Evolutionary conservation across 2,888 invertebrate species (phyloP).

Genomic region (Leptinotarsa peninsularis): DNA sequence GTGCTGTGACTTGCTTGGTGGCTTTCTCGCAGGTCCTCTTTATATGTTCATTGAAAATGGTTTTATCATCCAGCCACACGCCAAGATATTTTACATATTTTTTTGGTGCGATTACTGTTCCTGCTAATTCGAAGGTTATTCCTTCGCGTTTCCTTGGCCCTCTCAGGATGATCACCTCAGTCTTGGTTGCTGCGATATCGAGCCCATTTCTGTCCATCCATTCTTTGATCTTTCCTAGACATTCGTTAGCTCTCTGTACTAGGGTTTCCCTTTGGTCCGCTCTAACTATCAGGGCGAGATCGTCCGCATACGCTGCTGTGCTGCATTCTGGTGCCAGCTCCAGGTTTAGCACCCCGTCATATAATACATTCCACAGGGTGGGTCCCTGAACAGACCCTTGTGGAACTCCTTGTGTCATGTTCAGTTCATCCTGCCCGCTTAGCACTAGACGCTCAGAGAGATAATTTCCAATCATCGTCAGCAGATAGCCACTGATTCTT

Average conservation of each 20-base stretch:
- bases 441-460: background rate
- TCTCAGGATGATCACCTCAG: conserved; percentile 20
- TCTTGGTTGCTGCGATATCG: conserved; percentile 11
- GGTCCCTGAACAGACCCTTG: conserved; percentile 22
- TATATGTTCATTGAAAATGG: conserved; percentile 21
- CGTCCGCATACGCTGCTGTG: conserved; percentile 25
- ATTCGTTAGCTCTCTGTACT: background rate
- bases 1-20: background rate
- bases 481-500: background rate
- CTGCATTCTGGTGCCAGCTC: background rate
- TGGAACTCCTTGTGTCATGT: conserved; percentile 10
- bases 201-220: conserved; percentile 22
- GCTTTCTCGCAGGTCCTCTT: conserved; percentile 14
- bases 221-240: background rate
- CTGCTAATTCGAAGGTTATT: conserved; percentile 7
- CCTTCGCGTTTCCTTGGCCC: conserved; percentile 22
- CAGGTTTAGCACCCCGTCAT: conserved; percentile 3
- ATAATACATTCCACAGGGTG: conserved; percentile 22
- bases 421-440: background rate
- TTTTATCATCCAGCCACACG: conserved; percentile 28
- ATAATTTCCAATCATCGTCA: background rate
- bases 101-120: background rate
- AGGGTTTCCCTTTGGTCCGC: conserved; percentile 10
- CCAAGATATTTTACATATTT: conserved; percentile 32
- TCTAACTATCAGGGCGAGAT: conserved; percentile 14